Evolutionary conservation across 2,113 vertebrate species (phyloP).

Genomic region (Phodopus roborovskii): DNA sequence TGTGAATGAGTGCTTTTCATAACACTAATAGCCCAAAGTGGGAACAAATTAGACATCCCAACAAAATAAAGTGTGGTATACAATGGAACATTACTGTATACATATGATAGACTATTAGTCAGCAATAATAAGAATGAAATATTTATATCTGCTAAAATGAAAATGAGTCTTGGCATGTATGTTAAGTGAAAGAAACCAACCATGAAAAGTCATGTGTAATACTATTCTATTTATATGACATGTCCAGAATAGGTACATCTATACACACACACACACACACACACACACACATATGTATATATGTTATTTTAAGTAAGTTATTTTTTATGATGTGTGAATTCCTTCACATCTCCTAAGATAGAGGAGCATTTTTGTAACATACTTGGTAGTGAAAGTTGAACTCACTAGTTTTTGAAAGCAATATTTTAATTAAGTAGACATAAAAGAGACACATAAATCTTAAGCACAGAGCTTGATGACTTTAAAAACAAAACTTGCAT

Average conservation of each 20-base stretch:
- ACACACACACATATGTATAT: too few relatives aligned
- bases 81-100: background rate
- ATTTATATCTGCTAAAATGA: background rate
- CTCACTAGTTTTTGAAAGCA: background rate
- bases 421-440: background rate
- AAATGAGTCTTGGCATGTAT: background rate
- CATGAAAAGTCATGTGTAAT: background rate
- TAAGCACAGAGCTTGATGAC: background rate
- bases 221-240: background rate
- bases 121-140: background rate
- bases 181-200: background rate
- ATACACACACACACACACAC: too few relatives aligned
- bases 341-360: background rate
- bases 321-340: background rate
- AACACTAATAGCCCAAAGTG: background rate
- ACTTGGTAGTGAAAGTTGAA: background rate
- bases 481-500: background rate
- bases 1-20: background rate
- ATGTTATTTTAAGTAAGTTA: background rate
- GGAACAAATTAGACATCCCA: background rate
- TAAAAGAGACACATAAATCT: background rate
- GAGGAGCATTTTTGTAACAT: background rate
- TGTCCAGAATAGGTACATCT: background rate
- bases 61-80: slow-evolving; percentile 7
- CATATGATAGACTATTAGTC: background rate